Percentiles rank a stretch among this genome's conserved stretches.
phyloP scores from a whole-genome alignment of 2,797 vertebrate genomes.

The Arctocebus calabarensis region DNA sequence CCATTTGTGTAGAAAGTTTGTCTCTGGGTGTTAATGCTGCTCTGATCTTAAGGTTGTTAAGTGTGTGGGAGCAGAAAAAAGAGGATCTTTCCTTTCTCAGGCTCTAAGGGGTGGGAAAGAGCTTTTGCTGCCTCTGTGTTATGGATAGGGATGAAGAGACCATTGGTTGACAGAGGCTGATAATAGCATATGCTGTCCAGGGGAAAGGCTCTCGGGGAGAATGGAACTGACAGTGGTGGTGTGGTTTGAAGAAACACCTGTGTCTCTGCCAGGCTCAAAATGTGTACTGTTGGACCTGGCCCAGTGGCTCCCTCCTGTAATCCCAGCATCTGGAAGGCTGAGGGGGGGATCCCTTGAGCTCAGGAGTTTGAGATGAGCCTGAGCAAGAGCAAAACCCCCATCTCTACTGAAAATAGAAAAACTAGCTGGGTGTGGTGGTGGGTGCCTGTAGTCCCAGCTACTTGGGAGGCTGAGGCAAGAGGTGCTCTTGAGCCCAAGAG shows the following conservation, averaged over 20 bases:
- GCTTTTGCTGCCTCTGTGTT: background rate
- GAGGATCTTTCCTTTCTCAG: background rate
- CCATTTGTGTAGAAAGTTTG: slow-evolving; percentile 47
- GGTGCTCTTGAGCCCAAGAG: no score
- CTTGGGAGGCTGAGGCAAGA: no score
- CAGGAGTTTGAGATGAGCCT: no score
- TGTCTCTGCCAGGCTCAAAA: background rate
- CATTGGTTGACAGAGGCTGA: background rate
- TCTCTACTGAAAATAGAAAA: no score
- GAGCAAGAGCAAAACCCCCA: no score
- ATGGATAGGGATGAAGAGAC: background rate
- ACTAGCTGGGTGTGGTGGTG: no score
- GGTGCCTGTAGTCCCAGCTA: no score
- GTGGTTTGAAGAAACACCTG: background rate
- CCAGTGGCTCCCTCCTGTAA: no score
- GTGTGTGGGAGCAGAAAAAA: background rate
- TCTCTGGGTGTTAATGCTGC: slow-evolving; percentile 47
- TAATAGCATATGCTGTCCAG: background rate
- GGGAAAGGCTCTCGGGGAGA: background rate
- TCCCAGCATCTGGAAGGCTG: no score
- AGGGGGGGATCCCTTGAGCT: no score
- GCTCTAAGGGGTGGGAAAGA: background rate
- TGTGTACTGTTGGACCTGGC: background rate
- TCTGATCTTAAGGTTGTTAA: slow-evolving; percentile 20
- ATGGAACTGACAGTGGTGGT: background rate